phyloP scores from a whole-genome alignment of 2,888 invertebrate species.

The Torymus tubicola region DNA sequence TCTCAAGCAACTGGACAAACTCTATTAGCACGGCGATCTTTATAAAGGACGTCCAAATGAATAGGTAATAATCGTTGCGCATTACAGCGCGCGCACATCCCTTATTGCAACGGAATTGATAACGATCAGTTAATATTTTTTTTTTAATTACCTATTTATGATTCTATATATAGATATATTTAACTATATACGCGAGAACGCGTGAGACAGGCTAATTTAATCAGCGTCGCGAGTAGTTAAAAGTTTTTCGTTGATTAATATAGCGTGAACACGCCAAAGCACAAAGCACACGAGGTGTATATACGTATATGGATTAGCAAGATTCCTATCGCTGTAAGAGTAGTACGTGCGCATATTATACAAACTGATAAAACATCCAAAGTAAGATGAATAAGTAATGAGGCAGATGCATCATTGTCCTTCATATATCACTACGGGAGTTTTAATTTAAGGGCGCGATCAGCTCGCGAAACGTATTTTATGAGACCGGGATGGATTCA shows the following conservation, averaged over 20 bases:
- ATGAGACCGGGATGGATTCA: too few species aligned
- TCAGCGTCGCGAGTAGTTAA: conserved; percentile 10
- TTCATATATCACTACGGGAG: background rate
- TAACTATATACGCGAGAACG: too few species aligned
- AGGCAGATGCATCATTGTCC: conserved; percentile 8
- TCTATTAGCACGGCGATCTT: too few species aligned
- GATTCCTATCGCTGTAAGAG: conserved; percentile 6
- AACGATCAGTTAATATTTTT: too few species aligned
- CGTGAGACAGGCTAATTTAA: background rate
- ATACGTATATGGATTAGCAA: background rate
- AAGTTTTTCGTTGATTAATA: conserved; percentile 23
- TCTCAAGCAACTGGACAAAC: too few species aligned
- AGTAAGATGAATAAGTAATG: conserved; percentile 16
- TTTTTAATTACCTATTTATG: too few species aligned
- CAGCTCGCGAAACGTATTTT: too few species aligned
- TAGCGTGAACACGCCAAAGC: background rate
- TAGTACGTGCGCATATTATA: background rate
- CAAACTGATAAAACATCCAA: conserved; percentile 10
- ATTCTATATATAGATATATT: too few species aligned
- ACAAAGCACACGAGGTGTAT: background rate
- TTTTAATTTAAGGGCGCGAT: conserved; percentile 24
- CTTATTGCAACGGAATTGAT: too few species aligned
- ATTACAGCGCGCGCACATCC: too few species aligned
- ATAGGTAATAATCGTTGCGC: too few species aligned
- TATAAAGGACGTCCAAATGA: too few species aligned